A percentile compares a stretch with the other conserved stretches of the same genome.
These are phyloP conservation scores for Bombyx mori DNA, from an alignment of 1,140 invertebrate genomes.

Conservation along the genomic window ASM3026992v2 NC_085107.1:20126001-20126500, in stretches of 20 bases:
- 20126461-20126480: slow-evolving; percentile 44
- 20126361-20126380: slow-evolving; percentile 59
- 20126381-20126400: slow-evolving; percentile 54
- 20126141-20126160: too few relatives aligned
- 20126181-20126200: too few relatives aligned
- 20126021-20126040: too few relatives aligned
- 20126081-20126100: too few relatives aligned
- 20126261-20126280: slow-evolving; percentile 9
- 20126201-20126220: too few relatives aligned
- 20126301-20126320: slow-evolving; percentile 26
- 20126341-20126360: slow-evolving; percentile 51
- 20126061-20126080: too few relatives aligned
- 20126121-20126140: too few relatives aligned
- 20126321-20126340: slow-evolving; percentile 8
- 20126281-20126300: slow-evolving; percentile 22
- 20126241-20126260: slow-evolving; percentile 4
- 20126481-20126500: slow-evolving; percentile 20
- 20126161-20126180: too few relatives aligned
- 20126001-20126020: too few relatives aligned
- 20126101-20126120: too few relatives aligned
- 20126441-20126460: slow-evolving; percentile 28
- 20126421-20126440: slow-evolving; percentile 29
- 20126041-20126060: too few relatives aligned
- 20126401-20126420: slow-evolving; percentile 51
- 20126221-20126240: too few relatives aligned